A percentile compares a stretch with the other conserved stretches of the same genome.
phyloP scores from a whole-genome alignment of 1,140 invertebrate species.

The Augochlora pura region DNA sequence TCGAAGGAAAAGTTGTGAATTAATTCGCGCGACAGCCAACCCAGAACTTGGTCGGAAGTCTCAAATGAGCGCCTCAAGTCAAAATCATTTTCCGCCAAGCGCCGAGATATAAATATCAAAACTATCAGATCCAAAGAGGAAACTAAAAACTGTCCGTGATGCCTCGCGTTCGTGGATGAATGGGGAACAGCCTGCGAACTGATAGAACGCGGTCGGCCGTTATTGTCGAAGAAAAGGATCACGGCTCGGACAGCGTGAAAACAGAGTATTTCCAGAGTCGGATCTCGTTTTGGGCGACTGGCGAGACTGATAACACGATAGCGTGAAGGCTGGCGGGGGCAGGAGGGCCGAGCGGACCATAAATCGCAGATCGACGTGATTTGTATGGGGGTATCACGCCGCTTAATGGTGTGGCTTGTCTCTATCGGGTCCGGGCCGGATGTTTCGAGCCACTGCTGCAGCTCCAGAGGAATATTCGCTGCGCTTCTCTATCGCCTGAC shows the following conservation, averaged over 20 bases:
- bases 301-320: slow-evolving; percentile 70
- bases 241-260: slow-evolving; percentile 38
- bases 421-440: slow-evolving; percentile 64
- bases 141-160: too few relatives aligned
- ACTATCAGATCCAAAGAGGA: too few relatives aligned
- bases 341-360: slow-evolving; percentile 63
- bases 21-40: background rate
- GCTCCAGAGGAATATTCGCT: slow-evolving; percentile 53
- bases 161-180: too few relatives aligned
- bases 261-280: slow-evolving; percentile 48
- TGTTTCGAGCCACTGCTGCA: slow-evolving; percentile 63
- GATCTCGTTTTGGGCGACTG: slow-evolving; percentile 58
- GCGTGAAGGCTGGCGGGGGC: slow-evolving; percentile 35
- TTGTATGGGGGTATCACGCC: slow-evolving; percentile 72
- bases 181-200: too few relatives aligned
- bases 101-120: too few relatives aligned
- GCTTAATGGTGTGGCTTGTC: slow-evolving; percentile 72
- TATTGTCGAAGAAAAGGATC: background rate
- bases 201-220: too few relatives aligned
- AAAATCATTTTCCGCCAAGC: too few relatives aligned
- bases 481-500: slow-evolving; percentile 47
- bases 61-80: too few relatives aligned
- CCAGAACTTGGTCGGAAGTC: background rate
- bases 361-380: slow-evolving; percentile 75
- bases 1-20: background rate